A percentile compares a stretch with the other conserved stretches of the same genome.
Evolutionary conservation across 1,140 invertebrate species (phyloP).

Genomic region (Pogonus chalceus): DNA sequence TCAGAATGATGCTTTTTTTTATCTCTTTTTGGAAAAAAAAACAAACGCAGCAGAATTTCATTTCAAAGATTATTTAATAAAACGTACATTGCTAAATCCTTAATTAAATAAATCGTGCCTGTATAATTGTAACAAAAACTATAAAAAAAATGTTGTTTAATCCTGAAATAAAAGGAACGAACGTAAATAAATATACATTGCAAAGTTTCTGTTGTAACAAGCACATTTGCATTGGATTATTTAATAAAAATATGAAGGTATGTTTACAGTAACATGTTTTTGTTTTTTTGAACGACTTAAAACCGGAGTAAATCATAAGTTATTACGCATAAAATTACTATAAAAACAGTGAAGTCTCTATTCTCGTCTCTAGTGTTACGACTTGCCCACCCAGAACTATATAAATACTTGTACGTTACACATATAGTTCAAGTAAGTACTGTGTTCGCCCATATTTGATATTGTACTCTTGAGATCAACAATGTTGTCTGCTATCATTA

Average conservation of each 20-base stretch:
- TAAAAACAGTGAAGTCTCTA: conserved; percentile 7
- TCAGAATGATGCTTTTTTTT: no score
- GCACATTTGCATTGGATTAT: not conserved
- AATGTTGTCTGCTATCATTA: no score
- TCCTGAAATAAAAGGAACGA: no score
- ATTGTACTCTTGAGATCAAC: not conserved
- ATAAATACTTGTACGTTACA: not conserved
- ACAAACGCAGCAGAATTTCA: no score
- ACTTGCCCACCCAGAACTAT: conserved; percentile 5
- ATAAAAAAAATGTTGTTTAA: no score
- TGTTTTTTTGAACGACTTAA: conserved; percentile 1
- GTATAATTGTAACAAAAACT: no score
- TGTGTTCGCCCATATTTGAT: not conserved
- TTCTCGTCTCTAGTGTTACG: not conserved
- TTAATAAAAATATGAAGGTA: not conserved
- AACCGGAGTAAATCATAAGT: conserved; percentile 2
- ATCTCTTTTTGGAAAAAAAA: no score
- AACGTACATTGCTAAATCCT: no score
- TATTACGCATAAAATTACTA: conserved; percentile 7
- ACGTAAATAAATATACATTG: no score
- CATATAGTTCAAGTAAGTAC: conserved; percentile 5
- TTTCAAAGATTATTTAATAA: no score
- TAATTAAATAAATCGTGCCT: no score
- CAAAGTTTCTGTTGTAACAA: no score
- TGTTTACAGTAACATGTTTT: conserved; percentile 2